These are phyloP conservation scores for Trachelus stipa DNA, from an alignment of 2,888 invertebrate species.

Conservation along the genomic window DNA sequence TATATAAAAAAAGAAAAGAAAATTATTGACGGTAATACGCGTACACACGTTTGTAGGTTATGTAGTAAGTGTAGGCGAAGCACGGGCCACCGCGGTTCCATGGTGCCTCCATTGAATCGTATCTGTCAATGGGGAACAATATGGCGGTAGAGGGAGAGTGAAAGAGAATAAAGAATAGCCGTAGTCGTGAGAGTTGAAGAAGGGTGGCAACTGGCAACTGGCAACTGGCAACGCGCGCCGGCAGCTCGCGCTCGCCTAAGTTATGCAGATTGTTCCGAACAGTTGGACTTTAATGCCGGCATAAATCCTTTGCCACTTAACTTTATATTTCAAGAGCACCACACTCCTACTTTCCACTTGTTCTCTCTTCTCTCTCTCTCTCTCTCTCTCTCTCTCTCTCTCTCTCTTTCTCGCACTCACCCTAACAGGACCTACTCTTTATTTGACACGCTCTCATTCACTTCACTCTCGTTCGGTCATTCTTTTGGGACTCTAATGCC, in stretches of 20 bases:
- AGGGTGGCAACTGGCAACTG: conserved; percentile 4
- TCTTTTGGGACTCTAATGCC: background rate
- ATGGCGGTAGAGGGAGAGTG: conserved; percentile 37
- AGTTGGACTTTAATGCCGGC: conserved; percentile 63
- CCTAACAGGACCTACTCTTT: background rate
- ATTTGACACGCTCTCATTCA: background rate
- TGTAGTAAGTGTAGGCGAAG: conserved; percentile 3
- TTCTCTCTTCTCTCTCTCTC: too few relatives aligned
- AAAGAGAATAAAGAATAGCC: conserved; percentile 24
- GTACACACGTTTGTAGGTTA: conserved; percentile 9
- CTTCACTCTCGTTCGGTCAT: background rate
- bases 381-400: conserved; percentile 8
- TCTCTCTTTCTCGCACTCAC: conserved; percentile 10
- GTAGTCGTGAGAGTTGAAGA: background rate
- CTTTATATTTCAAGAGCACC: conserved; percentile 56
- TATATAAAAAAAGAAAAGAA: background rate
- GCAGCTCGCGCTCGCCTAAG: conserved; percentile 45
- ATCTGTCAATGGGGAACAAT: conserved; percentile 59
- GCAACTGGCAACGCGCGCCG: conserved; percentile 34
- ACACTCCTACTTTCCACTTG: conserved; percentile 33
- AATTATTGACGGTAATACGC: conserved; percentile 4
- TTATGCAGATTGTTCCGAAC: conserved; percentile 64
- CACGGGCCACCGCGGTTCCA: conserved; percentile 35
- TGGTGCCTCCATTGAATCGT: conserved; percentile 55
- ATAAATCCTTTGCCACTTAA: conserved; percentile 65